Evolutionary conservation across 2,888 invertebrate species (phyloP).

Genomic region (Machimus rusticus): DNA sequence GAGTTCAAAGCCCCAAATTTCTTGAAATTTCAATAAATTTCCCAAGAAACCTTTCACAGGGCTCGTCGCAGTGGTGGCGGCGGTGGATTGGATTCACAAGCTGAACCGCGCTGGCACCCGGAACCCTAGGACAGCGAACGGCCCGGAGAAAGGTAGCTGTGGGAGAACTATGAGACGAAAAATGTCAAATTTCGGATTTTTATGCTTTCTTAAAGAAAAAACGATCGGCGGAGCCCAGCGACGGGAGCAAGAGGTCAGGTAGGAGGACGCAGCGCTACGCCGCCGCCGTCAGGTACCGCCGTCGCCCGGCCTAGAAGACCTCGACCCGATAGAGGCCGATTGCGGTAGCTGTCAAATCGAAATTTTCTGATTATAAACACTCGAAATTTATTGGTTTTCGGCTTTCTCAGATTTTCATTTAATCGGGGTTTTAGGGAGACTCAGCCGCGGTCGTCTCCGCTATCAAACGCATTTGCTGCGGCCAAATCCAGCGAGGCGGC

Average conservation of each 20-base stretch:
- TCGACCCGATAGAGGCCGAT: slow-evolving; percentile 35
- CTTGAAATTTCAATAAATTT: slow-evolving; percentile 35
- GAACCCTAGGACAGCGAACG: not conserved
- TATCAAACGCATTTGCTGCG: slow-evolving; percentile 10
- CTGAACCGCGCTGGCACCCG: not conserved
- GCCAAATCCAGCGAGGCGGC: not conserved
- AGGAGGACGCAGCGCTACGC: not conserved
- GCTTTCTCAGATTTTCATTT: slow-evolving; percentile 44
- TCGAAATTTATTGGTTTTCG: slow-evolving; percentile 49
- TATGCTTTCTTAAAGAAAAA: slow-evolving; percentile 26
- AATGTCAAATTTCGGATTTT: slow-evolving; percentile 37
- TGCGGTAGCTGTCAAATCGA: slow-evolving; percentile 49
- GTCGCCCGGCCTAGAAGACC: slow-evolving; percentile 16
- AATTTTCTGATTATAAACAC: slow-evolving; percentile 49
- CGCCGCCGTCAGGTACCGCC: slow-evolving; percentile 15
- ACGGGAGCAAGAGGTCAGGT: slow-evolving; percentile 25
- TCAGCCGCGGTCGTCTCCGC: not conserved
- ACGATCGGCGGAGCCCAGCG: not conserved
- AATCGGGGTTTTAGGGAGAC: slow-evolving; percentile 27
- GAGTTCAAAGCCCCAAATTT: slow-evolving; percentile 43
- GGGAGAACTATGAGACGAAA: slow-evolving; percentile 27
- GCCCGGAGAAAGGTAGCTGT: slow-evolving; percentile 33
- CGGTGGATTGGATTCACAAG: not conserved
- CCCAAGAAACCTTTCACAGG: slow-evolving; percentile 27
- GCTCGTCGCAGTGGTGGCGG: not conserved